Evolutionary conservation across 2,888 invertebrate genomes (phyloP).

Genomic region (Cordilura impudica): DNA sequence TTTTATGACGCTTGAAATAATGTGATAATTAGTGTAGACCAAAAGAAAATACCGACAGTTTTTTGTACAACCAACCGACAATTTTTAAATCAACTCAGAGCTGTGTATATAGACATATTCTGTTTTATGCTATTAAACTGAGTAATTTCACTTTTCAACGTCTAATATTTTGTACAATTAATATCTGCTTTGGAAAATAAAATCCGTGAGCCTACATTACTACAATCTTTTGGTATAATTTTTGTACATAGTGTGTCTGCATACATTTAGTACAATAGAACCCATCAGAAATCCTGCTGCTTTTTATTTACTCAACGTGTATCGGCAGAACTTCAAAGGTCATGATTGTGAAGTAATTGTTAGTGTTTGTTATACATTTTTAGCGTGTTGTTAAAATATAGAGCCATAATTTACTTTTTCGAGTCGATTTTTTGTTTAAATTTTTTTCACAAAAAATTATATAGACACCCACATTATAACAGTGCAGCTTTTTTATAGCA

Average conservation of each 20-base stretch:
- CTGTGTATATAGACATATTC: slow-evolving; percentile 1
- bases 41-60: slow-evolving; percentile 56
- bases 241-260: background rate
- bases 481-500: slow-evolving; percentile 35
- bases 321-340: slow-evolving; percentile 48
- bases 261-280: background rate
- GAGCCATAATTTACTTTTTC: slow-evolving; percentile 58
- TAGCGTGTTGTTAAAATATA: slow-evolving; percentile 57
- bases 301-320: slow-evolving; percentile 24
- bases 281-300: slow-evolving; percentile 38
- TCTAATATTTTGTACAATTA: background rate
- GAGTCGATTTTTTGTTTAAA: slow-evolving; percentile 1
- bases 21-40: slow-evolving; percentile 67
- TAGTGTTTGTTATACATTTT: slow-evolving; percentile 53
- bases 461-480: slow-evolving; percentile 53
- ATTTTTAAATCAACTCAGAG: background rate
- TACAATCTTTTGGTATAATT: background rate
- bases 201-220: too few relatives aligned
- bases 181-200: background rate
- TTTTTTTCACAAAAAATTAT: slow-evolving; percentile 25
- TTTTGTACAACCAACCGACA: background rate
- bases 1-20: slow-evolving; percentile 67
- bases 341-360: slow-evolving; percentile 58
- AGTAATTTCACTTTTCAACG: background rate
- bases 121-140: background rate